Conservation (phyloP, 1,140 invertebrate genomes). For the Conus ventricosus region DNA sequence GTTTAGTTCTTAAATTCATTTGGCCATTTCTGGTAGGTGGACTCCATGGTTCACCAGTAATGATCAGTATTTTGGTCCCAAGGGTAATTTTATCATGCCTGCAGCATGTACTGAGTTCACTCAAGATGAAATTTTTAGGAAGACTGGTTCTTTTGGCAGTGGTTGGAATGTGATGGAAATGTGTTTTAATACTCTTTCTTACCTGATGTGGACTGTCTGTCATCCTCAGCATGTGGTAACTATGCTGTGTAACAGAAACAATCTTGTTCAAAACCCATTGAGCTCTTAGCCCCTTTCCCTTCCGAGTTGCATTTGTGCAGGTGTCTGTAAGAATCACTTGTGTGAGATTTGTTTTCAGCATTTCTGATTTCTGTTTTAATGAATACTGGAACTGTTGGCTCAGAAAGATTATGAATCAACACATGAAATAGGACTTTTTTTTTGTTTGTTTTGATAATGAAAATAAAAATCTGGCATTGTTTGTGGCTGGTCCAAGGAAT, state of each 20-base stretch:
- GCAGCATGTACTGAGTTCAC: background rate
- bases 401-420: background rate
- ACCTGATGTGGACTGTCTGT: too few relatives aligned
- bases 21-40: background rate
- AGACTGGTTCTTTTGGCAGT: background rate
- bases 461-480: conserved; percentile 15
- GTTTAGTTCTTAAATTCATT: background rate
- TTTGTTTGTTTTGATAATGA: background rate
- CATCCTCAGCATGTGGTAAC: too few relatives aligned
- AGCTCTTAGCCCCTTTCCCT: too few relatives aligned
- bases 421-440: background rate
- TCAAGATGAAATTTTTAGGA: background rate
- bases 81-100: background rate
- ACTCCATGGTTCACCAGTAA: background rate
- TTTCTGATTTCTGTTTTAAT: too few relatives aligned
- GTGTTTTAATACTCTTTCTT: too few relatives aligned
- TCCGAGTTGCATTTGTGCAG: too few relatives aligned
- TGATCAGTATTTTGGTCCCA: background rate
- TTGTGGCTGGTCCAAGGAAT: background rate
- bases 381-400: too few relatives aligned
- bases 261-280: too few relatives aligned
- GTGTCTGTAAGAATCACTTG: too few relatives aligned
- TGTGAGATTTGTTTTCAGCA: too few relatives aligned
- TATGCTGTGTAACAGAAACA: too few relatives aligned
- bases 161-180: too few relatives aligned